These are phyloP conservation scores for Cephus spinipes DNA, from an alignment of 2,888 invertebrate species.

Conservation along the genomic window DNA sequence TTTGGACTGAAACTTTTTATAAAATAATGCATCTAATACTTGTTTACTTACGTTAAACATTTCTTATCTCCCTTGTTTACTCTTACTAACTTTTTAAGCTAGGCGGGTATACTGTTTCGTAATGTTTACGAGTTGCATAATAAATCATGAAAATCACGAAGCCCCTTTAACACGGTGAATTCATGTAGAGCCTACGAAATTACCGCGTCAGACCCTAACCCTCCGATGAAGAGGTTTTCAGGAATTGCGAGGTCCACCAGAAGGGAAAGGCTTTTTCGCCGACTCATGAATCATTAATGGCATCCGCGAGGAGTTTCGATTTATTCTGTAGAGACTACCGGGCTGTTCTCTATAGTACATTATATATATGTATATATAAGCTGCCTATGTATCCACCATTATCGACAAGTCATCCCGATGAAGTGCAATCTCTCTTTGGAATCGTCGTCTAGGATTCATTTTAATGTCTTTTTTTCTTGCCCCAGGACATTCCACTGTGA, in stretches of 20 bases:
- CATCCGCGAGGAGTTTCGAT: not conserved
- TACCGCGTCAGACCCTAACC: not conserved
- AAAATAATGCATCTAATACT: not conserved
- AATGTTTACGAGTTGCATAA: not conserved
- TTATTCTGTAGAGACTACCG: not conserved
- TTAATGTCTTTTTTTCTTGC: not conserved
- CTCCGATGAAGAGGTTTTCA: not conserved
- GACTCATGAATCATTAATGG: constrained; percentile 6
- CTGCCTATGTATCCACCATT: not conserved
- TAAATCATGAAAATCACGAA: not conserved
- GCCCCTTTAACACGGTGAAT: not conserved
- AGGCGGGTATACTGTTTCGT: not conserved
- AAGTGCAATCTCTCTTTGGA: not conserved
- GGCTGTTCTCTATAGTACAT: not conserved
- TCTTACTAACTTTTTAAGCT: not conserved
- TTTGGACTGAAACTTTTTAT: not conserved
- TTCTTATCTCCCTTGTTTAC: not conserved
- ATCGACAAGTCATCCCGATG: not conserved
- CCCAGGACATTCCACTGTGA: constrained; percentile 81
- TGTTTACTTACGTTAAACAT: not conserved
- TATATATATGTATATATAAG: not conserved
- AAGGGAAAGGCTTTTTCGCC: not conserved
- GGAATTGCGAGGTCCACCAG: not conserved
- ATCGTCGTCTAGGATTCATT: not conserved
- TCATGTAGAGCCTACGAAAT: not conserved